Base-by-base conservation (phyloP, 30 jellyfish, hydroid and myxozoan genomes). In the Chrysaora quinquecirrha region DNA sequence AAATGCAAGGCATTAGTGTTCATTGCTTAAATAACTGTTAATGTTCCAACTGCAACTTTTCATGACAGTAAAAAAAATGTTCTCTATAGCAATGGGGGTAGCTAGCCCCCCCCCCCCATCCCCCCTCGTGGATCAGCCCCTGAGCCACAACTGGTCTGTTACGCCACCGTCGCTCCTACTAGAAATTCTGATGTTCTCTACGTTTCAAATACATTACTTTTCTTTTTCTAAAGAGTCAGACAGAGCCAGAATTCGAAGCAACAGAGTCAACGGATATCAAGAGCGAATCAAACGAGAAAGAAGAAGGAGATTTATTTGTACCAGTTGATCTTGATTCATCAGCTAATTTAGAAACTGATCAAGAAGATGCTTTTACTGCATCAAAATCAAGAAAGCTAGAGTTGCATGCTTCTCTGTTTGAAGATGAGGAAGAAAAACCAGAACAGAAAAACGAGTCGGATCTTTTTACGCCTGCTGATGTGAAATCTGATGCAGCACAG, bases 401-500 rank as follows among this genome's bases (percentile, higher is more conserved):
- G 74, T 75, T 78, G 48, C 89, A 78, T 38, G 89, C 89, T 18
- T 78, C 89, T 27, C 58, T 78, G 61, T 78, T 78, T 78, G 89
- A 78, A 64, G 89, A 78, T 32, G 89, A 78, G 30, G 25, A 62
- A 22, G 81, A 35, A 31, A 38, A 38, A 14, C 54, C 14, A 14
- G 73, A 28, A 22, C 54, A 31, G 0, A 43, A 23, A 16, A 33
- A 31, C 14, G 89, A 78, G 6, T 22, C 89, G 9, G 89, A 62
- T 33, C 75, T 78, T 20, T 78, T 78, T 50, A 34, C 64, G 61
- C 89, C 89, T 0, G 50, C 70, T 3, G 89, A 65, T 38, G 81
- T 81, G 0, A 27, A 66, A 22, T 64, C 38, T 62, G 79, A 76
- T 16, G 30, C 18, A 22, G 68, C 46, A 34, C 33, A 69, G 27